Evolutionary conservation across 1,140 invertebrate species (phyloP).

Genomic region (Rhopalosiphum maidis): DNA sequence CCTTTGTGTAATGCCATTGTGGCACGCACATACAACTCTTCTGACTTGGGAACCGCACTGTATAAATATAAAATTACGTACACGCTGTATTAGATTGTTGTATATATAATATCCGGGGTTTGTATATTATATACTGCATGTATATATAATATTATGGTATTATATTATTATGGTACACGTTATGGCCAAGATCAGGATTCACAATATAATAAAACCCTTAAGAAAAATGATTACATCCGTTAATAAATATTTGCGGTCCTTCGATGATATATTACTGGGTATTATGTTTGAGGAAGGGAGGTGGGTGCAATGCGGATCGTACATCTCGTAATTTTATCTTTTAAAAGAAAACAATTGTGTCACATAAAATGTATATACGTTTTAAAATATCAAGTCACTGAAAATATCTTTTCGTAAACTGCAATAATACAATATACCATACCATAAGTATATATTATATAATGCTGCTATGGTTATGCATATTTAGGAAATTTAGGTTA

Average conservation of each 20-base stretch:
- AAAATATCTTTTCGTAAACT: neutral
- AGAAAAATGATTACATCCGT: conserved; percentile 49
- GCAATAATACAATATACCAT: neutral
- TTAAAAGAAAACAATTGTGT: conserved; percentile 6
- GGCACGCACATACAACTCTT: conserved; percentile 42
- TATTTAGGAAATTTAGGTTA: neutral
- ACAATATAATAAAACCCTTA: conserved; percentile 46
- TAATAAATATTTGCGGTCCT: conserved; percentile 52
- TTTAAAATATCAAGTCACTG: neutral
- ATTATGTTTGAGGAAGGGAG: neutral
- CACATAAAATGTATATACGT: neutral
- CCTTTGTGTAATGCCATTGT: conserved; percentile 50
- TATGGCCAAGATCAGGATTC: conserved; percentile 1
- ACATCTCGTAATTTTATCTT: conserved; percentile 3
- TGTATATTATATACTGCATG: neutral
- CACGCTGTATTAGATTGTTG: conserved; percentile 25
- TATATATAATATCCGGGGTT: conserved; percentile 31
- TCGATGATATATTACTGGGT: neutral
- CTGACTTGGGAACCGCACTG: conserved; percentile 27
- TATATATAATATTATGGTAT: conserved; percentile 28
- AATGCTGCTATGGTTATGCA: neutral
- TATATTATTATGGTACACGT: neutral
- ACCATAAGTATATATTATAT: neutral
- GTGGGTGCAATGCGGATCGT: neutral
- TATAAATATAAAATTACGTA: conserved; percentile 2